phyloP scores from a whole-genome alignment of 2,113 vertebrate genomes.

The Hippocampus abdominalis region DNA sequence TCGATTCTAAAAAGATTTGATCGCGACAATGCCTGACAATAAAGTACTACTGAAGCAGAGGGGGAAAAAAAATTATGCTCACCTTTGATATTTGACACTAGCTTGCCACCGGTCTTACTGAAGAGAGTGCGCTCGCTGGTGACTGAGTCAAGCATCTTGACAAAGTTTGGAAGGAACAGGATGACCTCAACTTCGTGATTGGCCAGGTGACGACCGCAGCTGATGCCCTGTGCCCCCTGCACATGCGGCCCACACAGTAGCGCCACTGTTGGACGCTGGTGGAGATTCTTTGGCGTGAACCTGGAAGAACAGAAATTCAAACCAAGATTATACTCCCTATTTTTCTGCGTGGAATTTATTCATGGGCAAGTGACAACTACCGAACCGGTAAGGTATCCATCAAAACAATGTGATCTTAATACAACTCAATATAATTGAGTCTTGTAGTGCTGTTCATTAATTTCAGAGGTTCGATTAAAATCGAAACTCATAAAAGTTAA shows the following conservation, averaged over 20 bases:
- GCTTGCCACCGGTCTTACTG: conserved; percentile 86
- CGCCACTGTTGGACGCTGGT: conserved; percentile 91
- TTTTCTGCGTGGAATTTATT: no score
- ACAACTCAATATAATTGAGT: no score
- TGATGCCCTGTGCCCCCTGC: conserved; percentile 96
- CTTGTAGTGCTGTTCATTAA: no score
- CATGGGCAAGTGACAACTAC: no score
- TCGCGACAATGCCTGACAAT: no score
- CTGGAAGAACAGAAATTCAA: conserved; percentile 59
- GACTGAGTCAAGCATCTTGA: conserved; percentile 94
- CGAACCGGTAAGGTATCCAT: no score
- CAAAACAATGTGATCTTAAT: no score
- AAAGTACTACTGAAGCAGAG: background rate
- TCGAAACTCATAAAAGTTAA: no score
- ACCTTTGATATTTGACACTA: conserved; percentile 95
- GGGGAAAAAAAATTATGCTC: background rate
- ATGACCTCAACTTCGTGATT: conserved; percentile 95
- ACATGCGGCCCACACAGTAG: conserved; percentile 92
- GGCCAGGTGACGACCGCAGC: conserved; percentile 92
- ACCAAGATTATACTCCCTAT: background rate
- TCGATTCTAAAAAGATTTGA: no score
- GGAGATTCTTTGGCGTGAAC: conserved; percentile 94
- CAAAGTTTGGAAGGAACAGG: conserved; percentile 93
- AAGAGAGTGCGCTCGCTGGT: conserved; percentile 92
- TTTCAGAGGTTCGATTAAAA: no score